Percentiles rank a stretch among this genome's conserved stretches.
Evolutionary conservation across 2,888 invertebrate genomes (phyloP).

Genomic region (Herminia tarsipennalis): DNA sequence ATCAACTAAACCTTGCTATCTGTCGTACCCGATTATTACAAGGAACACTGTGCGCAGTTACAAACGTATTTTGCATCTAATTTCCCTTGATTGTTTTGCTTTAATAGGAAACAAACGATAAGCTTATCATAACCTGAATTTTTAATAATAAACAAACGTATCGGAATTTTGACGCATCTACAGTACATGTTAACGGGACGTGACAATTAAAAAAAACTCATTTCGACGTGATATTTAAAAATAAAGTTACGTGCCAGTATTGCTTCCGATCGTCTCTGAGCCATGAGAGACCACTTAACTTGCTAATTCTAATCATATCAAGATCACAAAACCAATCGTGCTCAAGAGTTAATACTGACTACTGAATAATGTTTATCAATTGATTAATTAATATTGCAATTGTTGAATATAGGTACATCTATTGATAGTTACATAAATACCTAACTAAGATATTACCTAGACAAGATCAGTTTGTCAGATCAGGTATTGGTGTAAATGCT

Average conservation of each 20-base stretch:
- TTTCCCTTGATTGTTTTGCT: conserved; percentile 52
- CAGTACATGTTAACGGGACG: conserved; percentile 60
- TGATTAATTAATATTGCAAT: too few species aligned
- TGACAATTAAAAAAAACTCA: conserved; percentile 62
- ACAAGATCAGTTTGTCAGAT: too few species aligned
- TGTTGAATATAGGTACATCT: too few species aligned
- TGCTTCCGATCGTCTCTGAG: conserved; percentile 13
- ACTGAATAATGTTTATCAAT: too few species aligned
- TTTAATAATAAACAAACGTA: conserved; percentile 26
- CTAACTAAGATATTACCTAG: too few species aligned
- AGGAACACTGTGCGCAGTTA: conserved; percentile 29
- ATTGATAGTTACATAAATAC: too few species aligned
- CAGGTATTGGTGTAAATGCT: too few species aligned
- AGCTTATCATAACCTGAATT: conserved; percentile 15
- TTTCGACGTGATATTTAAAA: conserved; percentile 60
- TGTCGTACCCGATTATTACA: conserved; percentile 34
- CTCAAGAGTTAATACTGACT: too few species aligned
- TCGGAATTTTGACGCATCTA: conserved; percentile 44
- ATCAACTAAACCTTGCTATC: conserved; percentile 48
- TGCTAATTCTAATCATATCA: conserved; percentile 14
- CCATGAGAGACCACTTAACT: conserved; percentile 14
- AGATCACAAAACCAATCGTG: not conserved
- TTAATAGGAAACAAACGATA: conserved; percentile 37
- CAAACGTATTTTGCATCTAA: conserved; percentile 45
- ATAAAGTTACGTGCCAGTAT: conserved; percentile 60